A percentile compares a stretch with the other conserved stretches of the same genome.
Conservation (phyloP, 2,888 invertebrate genomes). For the Caenorhabditis macrosperma region DNA sequence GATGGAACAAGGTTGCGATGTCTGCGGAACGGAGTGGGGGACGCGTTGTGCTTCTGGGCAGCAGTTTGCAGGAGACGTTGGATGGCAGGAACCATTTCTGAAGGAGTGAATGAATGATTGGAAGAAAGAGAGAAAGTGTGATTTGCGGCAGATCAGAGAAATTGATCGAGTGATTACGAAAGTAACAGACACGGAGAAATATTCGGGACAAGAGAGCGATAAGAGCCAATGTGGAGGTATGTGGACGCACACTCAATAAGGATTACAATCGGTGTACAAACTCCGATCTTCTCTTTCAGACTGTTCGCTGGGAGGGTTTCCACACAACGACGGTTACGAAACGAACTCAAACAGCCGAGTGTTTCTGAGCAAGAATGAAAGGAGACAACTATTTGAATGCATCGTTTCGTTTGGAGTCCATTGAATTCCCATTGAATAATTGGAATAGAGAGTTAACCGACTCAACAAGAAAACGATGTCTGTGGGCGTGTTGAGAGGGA, state of each 20-base stretch:
- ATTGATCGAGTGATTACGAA: conserved; percentile 9
- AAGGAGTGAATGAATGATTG: too few relatives aligned
- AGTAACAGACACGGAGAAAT: conserved; percentile 16
- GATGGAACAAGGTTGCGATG: conserved; percentile 1
- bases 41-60: conserved; percentile 17
- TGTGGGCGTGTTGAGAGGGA: not conserved
- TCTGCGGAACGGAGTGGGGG: conserved; percentile 19
- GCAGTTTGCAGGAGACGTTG: conserved; percentile 22
- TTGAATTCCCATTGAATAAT: too few relatives aligned
- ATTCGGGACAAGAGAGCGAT: conserved; percentile 26
- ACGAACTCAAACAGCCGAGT: too few relatives aligned
- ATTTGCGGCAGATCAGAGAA: not conserved
- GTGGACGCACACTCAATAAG: conserved; percentile 12
- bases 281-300: not conserved
- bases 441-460: too few relatives aligned
- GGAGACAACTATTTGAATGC: too few relatives aligned
- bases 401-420: too few relatives aligned
- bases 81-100: conserved; percentile 17
- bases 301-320: not conserved
- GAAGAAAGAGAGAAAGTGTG: not conserved
- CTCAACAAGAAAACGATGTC: too few relatives aligned
- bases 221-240: conserved; percentile 21
- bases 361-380: too few relatives aligned
- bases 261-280: conserved; percentile 24
- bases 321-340: not conserved